These are phyloP conservation scores for Diorhabda carinulata DNA, from an alignment of 1,140 invertebrate genomes.

Conservation along the genomic window DNA sequence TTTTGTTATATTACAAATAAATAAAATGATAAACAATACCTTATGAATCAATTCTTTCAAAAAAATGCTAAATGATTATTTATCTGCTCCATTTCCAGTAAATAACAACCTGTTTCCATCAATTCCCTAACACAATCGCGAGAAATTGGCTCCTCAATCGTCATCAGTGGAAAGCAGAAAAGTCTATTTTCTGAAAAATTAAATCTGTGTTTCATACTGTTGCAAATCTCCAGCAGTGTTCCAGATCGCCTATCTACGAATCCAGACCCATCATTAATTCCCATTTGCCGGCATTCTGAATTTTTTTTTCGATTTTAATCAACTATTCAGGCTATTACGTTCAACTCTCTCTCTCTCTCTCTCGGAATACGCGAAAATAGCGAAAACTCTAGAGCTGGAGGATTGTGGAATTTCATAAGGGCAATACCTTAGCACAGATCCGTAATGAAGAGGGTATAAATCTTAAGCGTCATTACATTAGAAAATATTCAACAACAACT, in stretches of 20 bases:
- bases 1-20: no score
- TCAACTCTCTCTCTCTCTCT: neutral
- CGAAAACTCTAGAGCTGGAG: neutral
- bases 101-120: neutral
- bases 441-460: neutral
- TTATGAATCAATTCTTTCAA: no score
- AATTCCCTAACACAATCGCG: neutral
- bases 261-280: neutral
- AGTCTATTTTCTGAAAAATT: constrained; percentile 3
- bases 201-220: neutral
- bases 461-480: no score
- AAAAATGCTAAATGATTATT: no score
- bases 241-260: neutral
- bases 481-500: no score
- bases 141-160: neutral
- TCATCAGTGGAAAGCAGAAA: neutral
- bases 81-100: neutral
- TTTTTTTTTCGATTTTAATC: neutral
- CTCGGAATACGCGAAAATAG: neutral
- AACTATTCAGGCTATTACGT: constrained; percentile 2
- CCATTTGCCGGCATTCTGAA: neutral
- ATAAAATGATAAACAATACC: no score
- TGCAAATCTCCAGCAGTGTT: neutral
- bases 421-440: neutral
- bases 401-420: constrained; percentile 2